Evolutionary conservation across 2,113 vertebrate genomes (phyloP).

Genomic region (Struthidea cinerea): DNA sequence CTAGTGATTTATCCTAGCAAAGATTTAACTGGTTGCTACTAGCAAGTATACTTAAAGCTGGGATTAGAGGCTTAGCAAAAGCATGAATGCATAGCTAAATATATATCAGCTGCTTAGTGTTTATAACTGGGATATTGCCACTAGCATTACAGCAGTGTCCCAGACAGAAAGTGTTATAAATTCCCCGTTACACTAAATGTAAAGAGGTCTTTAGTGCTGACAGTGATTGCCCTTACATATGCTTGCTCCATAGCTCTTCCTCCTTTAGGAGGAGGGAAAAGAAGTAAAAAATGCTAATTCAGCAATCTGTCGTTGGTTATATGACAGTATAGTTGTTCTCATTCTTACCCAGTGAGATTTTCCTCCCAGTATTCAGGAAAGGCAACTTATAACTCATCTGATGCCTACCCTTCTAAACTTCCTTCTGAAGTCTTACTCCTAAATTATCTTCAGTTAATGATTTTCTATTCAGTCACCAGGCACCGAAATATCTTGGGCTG

Average conservation of each 20-base stretch:
- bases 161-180: neutral
- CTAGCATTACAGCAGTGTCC: neutral
- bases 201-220: neutral
- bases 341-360: neutral
- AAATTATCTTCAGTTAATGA: neutral
- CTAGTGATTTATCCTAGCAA: neutral
- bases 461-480: neutral
- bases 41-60: neutral
- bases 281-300: neutral
- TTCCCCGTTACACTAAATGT: neutral
- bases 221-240: neutral
- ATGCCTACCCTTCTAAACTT: neutral
- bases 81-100: neutral
- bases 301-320: neutral
- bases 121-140: neutral
- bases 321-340: neutral
- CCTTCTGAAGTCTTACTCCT: neutral
- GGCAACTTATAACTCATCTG: accelerated
- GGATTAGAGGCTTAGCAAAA: conserved; percentile 1
- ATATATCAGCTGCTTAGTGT: neutral
- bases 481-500: neutral
- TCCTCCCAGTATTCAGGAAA: neutral
- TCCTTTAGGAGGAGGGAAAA: neutral
- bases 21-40: neutral
- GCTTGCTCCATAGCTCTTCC: neutral